Evolutionary conservation across 2,888 invertebrate species (phyloP).

Genomic region (Caenorhabditis afra): DNA sequence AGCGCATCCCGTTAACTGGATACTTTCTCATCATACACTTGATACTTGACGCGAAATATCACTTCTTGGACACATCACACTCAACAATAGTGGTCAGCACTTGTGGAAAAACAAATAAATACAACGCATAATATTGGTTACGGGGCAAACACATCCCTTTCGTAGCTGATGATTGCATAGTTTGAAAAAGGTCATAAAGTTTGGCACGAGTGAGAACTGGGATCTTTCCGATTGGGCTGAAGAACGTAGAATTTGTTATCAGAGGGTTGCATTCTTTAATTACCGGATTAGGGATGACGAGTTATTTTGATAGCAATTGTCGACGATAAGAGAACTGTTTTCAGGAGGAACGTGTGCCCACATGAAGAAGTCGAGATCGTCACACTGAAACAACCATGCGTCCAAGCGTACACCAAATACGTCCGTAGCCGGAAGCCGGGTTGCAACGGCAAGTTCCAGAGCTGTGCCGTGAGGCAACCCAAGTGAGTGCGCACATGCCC

Average conservation of each 20-base stretch:
- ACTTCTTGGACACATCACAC: constrained; percentile 16
- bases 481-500: constrained; percentile 80
- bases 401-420: constrained; percentile 82
- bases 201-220: neutral
- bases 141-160: constrained; percentile 15
- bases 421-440: constrained; percentile 83
- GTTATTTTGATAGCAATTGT: neutral
- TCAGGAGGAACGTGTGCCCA: constrained; percentile 83
- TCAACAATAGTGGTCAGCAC: constrained; percentile 19
- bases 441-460: constrained; percentile 81
- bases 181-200: constrained; percentile 16
- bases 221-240: neutral
- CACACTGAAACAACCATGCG: constrained; percentile 82
- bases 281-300: neutral
- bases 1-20: neutral
- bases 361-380: constrained; percentile 82
- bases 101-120: constrained; percentile 46
- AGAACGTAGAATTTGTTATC: neutral
- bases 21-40: too few species aligned
- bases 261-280: too few species aligned
- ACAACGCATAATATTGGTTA: constrained; percentile 42
- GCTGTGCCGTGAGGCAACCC: constrained; percentile 82
- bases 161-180: constrained; percentile 21
- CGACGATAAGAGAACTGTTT: constrained; percentile 60
- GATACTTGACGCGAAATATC: neutral